Base-by-base conservation (phyloP, 2,888 invertebrate genomes). In the Ametastegia equiseti region DNA sequence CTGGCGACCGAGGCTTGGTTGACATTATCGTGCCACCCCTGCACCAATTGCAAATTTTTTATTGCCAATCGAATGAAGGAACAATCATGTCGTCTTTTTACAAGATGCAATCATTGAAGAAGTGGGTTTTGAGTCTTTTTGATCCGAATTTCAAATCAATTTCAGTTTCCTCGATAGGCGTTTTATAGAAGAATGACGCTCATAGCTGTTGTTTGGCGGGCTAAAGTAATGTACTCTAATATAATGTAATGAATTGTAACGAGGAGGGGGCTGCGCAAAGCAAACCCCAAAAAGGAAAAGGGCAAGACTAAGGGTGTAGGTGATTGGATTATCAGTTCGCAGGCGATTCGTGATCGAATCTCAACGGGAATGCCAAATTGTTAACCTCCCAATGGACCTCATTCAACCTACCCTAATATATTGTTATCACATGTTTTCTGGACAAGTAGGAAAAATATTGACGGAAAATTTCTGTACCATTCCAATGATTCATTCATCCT, bases 171-270 rank as follows among this genome's bases (percentile, higher is more conserved):
- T 50, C n/a, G n/a, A n/a, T n/a, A 15, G 0, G 54, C 1, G 45
- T 42, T 27, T 27, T 30, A 30, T 27, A 67, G 39, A 42, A 67
- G 67, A 67, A 67, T 19, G 67, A 6, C 30, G 42, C 27, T 75
- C 75, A 36, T 60, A 27, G 42, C 60, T 36, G 60, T 63, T 78
- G 78, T 78, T 78, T 78, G 78, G 23, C 39, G 78, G 60, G 63
- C 57, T 60, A 5, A 78, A 75, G 54, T 78, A 63, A 78, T 78
- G 42, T 45, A 42, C 33, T 60, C 30, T 39, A 63, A 78, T 78
- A 60, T 78, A 63, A 78, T 63, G 57, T 78, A 63, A 78, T 78
- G 78, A 78, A 78, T 42, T 63, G 78, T 78, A 78, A 78, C 78
- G 60, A 75, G 19, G 60, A 33, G 78, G 39, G 54, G 42, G 23